Percentiles rank a stretch among this genome's conserved stretches.
Conservation (phyloP, 2,888 invertebrate species). For the Pachliopta kotzebuea region DNA sequence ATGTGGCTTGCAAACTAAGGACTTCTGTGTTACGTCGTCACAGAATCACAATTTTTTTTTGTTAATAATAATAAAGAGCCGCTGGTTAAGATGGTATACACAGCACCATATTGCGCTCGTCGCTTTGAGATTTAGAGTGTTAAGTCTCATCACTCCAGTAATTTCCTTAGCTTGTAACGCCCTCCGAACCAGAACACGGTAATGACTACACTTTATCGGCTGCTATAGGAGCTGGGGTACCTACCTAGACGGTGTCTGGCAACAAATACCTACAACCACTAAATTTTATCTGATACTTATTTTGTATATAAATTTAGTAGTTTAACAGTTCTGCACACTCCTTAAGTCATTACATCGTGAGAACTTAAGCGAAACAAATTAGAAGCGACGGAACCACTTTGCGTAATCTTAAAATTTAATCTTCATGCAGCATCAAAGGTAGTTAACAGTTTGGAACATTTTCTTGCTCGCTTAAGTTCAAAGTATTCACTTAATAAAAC, state of each 20-base stretch:
- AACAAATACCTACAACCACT: no score
- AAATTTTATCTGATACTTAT: no score
- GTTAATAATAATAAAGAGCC: no score
- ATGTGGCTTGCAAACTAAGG: neutral
- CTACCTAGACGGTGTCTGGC: no score
- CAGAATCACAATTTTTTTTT: neutral
- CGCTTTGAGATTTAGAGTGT: no score
- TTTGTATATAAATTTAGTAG: neutral
- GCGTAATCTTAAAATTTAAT: slow-evolving; percentile 18
- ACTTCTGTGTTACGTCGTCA: neutral
- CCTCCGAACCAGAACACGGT: no score
- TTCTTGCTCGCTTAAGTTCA: slow-evolving; percentile 7
- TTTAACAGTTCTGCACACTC: neutral
- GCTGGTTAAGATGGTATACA: no score
- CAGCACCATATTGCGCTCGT: no score
- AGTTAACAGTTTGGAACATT: slow-evolving; percentile 14
- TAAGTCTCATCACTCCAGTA: no score
- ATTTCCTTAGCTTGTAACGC: no score
- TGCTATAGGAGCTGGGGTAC: no score
- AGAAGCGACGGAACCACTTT: slow-evolving; percentile 11
- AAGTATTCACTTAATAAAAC: slow-evolving; percentile 1
- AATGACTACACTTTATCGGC: no score
- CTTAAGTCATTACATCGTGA: slow-evolving; percentile 11
- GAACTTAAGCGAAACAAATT: slow-evolving; percentile 22
- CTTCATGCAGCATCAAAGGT: slow-evolving; percentile 15